Base-by-base conservation (phyloP, 2,113 vertebrate genomes). In the Sylvilagus bachmani region DNA sequence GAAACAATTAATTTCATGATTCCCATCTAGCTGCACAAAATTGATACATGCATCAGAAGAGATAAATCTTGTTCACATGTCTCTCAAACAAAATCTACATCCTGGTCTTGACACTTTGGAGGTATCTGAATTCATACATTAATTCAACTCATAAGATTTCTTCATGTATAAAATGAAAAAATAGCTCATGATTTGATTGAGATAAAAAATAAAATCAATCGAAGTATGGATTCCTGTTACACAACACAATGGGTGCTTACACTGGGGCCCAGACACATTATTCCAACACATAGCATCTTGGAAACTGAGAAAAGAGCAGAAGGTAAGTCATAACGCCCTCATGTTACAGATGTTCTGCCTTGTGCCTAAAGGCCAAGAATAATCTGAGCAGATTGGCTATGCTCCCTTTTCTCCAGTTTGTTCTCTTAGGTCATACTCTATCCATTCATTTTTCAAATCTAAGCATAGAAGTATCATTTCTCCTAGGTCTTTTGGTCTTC, bases 351-450 rank as follows among this genome's bases (percentile, higher is more conserved):
- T 55, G 4, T 53, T 62, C 49, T 71, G 12, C 24, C 9, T 83
- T 55, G 17, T n/a, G 51, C 0, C 22, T 21, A 27, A 21, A 9
- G 12, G 6, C 6, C 21, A 17, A 25, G 31, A 61, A 53, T 14
- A 27, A 19, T 29, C 21, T 67, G 38, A 61, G 17, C 2, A n/a
- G 14, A 49, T 7, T 25, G 17, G 21, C 5, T n/a, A 11, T 69
- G 14, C 16, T 14, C 0, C 19, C n/a, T 3, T 2, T 2, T 10
- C 9, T 2, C 2, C 3, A 51, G 2, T 24, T 0, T 31, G 16
- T 33, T 69, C 0, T 1, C 7, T 69, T 44, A n/a, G 22, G 21
- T 2, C 31, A 27, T 7, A 22, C 13, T 4, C 27, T 38, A 5
- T 27, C 3, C 33, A 75, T 9, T 69, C 16, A 70, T 38, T 55